Evolutionary conservation across 2,888 invertebrate species (phyloP).

Genomic region (Anoncus sp.): DNA sequence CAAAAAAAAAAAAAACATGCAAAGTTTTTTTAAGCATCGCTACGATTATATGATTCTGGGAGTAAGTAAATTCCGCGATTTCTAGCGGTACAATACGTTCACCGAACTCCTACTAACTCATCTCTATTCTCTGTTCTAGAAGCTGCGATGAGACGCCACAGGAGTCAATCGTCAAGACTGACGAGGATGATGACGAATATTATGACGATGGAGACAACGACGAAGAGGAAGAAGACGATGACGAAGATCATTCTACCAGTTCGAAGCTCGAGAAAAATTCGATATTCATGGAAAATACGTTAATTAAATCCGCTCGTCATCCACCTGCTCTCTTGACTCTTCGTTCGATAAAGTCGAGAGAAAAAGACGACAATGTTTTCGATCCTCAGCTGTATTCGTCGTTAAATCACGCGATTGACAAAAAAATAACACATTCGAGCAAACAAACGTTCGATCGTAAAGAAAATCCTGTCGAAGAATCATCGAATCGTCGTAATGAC

Average conservation of each 20-base stretch:
- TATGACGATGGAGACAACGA: background rate
- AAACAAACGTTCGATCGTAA: background rate
- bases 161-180: background rate
- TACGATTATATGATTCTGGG: constrained; percentile 45
- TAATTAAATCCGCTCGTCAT: constrained; percentile 57
- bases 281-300: constrained; percentile 62
- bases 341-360: background rate
- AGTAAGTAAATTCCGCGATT: constrained; percentile 59
- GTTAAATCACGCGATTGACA: constrained; percentile 28
- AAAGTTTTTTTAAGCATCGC: constrained; percentile 31
- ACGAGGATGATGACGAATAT: background rate
- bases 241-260: constrained; percentile 54
- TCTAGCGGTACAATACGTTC: constrained; percentile 30
- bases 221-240: constrained; percentile 48
- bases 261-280: constrained; percentile 57
- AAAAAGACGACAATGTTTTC: background rate
- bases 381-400: constrained; percentile 33
- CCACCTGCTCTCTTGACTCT: constrained; percentile 13
- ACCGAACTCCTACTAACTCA: constrained; percentile 39
- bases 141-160: background rate
- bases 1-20: constrained; percentile 5
- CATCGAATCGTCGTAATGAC: constrained; percentile 28
- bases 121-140: constrained; percentile 35
- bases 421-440: background rate
- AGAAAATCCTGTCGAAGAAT: background rate